Evolutionary conservation across 2,113 vertebrate species (phyloP), one percentile per base, ranked within the genome.

Genomic region (Callospermophilus lateralis): DNA sequence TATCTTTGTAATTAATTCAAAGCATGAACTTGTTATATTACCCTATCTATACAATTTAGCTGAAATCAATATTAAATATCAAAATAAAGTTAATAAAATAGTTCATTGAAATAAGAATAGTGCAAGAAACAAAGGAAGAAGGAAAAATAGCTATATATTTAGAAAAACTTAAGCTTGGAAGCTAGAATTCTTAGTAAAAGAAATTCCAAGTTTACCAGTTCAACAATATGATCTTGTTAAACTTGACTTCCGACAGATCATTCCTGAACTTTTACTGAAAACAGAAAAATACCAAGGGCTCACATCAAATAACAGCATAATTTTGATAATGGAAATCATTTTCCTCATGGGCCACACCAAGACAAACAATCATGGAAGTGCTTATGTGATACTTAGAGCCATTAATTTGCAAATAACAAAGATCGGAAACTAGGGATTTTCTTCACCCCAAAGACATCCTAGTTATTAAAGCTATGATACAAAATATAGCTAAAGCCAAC

Each of bases 401-500:
- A 96, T 80, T 76, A 94, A 92, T 84, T 97, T 97, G 53, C 83
- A 97, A 63, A 96, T 70, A 94, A 97, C 87, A 97, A 96, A 98
- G 93, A 95, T 97, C 67, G 78, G 94, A 98, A 92, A 86, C 89
- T 72, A 77, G 96, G 93, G 88, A 95, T 96, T 93, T 97, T 97
- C 97, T 97, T 96, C 90, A 76, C 84, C 73, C 90, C 90, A 96
- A 97, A 97, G 97, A 94, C 51, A 93, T 78, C 85, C 87, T 89
- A 92, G 79, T 81, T 96, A 96, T 94, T 96, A 95, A 97, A 95
- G 93, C 93, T 89, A 68, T 81, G 83, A 89, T 96, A 97, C 95
- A 95, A 90, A 97, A 95, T 96, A 96, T 96, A 97, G 93, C 93
- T 78, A 96, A 97, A 97, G 92, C 97, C 96, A 98, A 98, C 97